Evolutionary conservation across 2,113 vertebrate genomes (phyloP), one percentile per base, ranked within the genome.

Genomic region (Neomonachus schauinslandi): DNA sequence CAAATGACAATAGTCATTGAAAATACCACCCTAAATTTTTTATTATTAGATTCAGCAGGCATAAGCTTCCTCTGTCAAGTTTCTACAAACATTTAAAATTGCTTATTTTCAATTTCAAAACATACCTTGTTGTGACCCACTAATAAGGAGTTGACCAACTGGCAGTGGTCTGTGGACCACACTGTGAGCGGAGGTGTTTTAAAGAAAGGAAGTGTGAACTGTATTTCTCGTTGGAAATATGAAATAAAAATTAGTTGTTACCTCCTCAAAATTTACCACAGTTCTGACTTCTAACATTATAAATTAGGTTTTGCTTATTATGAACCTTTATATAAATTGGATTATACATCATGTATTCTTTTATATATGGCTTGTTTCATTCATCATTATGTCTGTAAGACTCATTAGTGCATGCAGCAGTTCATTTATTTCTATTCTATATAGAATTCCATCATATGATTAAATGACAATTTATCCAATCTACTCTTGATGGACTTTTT

Each of bases 121-220:
- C 24, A 36, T 72, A 69, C 18, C 71, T 65, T 63, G 22, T 74
- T 95, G 49, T 91, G 59, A 93, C 71, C 51, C 8, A 57, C 36
- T 94, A 91, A 81, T 80, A 95, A 92, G n/a, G 22, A 92, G 13
- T 46, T 91, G 76, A 39, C 82, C 69, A 51, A 69, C n/a, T 80
- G 65, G 59, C 26, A 18, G 39, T 67, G 21, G 53, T 69, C 55
- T 9, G 1, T 49, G 6, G 31, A 87, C 46, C 53, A 89, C 18
- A 90, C 42, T 86, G 51, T 97, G 72, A 95, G 5, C 24, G 77
- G 26, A 95, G 49, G 19, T 96, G 79, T 85, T 95, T 91, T 89
- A 96, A 95, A 94, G 80, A 93, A 97, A 92, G 59, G 57, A 80
- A 7, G 28, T 93, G 36, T 95, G 55, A 95, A 86, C 59, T 90